Base-by-base conservation (phyloP, 2,888 invertebrate genomes). In the Cheilosia urbana region DNA sequence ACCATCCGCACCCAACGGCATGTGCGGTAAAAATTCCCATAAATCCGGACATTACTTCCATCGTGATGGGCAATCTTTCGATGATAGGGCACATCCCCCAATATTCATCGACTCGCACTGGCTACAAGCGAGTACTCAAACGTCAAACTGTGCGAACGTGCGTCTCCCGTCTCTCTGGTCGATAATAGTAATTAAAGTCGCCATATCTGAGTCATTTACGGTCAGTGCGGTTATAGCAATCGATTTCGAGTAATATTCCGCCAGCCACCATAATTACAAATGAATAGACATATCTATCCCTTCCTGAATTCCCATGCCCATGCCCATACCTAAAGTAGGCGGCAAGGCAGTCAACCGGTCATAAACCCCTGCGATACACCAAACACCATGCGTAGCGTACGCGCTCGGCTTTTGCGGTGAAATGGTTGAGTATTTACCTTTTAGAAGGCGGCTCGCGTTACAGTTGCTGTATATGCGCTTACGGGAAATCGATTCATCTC, bases 21-120 rank as follows among this genome's bases (percentile, higher is more conserved):
- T 63, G 45, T 65, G 21, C 53, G 53, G 19, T 34, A 63, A 68
- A 63, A 62, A 51, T n/a, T 3, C 72, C 63, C 57, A 76, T 80
- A 85, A 77, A 85, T 85, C 17, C 30, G 66, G 49, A 62, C 71
- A 80, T 85, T 80, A 85, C 80, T 81, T 80, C 62, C 76, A 45
- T 68, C 71, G 71, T 72, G 76, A 80, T 80, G 66, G 75, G 66
- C 60, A 80, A 80, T 85, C 66, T 76, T 71, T 51, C 63, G 58
- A 71, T 63, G 58, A 47, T 34, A 73, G 37, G 5, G 27, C 66
- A 19, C 21, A n/a, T 2, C 78, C 55, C 60, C 51, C 65, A 53
- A 45, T 76, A 45, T 76, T 17, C 60, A 40, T 55, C 11, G 21
- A 17, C 15, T 51, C 21, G 24, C 15, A 9, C 19, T 13, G 37